A percentile compares a stretch with the other conserved stretches of the same genome.
These are phyloP conservation scores for Acanthurus leucopareius DNA, from an alignment of 2,797 vertebrate genomes.

Conservation along the genomic window DNA sequence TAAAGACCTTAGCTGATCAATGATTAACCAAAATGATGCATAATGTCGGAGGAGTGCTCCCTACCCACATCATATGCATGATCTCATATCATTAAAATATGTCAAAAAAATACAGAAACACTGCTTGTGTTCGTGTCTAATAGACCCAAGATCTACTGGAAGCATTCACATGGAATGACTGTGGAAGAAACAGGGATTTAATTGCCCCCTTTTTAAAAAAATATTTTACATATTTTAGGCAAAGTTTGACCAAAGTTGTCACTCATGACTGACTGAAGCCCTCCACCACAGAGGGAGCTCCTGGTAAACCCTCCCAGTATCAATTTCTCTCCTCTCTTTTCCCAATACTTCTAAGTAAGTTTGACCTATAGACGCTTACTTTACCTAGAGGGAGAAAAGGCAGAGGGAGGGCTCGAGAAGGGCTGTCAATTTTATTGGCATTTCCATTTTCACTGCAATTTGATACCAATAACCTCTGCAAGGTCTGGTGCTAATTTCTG, in stretches of 20 bases:
- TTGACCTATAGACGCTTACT: conserved; percentile 83
- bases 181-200: not conserved
- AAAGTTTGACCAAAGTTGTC: not conserved
- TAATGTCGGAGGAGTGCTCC: not conserved
- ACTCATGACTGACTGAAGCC: not conserved
- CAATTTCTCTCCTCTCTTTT: conserved; percentile 48
- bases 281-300: conserved; percentile 16
- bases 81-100: not conserved
- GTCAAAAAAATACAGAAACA: not conserved
- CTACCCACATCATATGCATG: not conserved
- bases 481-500: conserved; percentile 87
- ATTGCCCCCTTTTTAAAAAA: not conserved
- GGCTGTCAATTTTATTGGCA: conserved; percentile 89
- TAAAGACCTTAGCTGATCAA: conserved; percentile 25
- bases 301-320: conserved; percentile 20
- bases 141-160: not conserved
- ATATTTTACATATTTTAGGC: conserved; percentile 1
- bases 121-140: not conserved
- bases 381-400: conserved; percentile 70
- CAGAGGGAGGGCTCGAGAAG: conserved; percentile 60
- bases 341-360: conserved; percentile 79
- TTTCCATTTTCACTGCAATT: conserved; percentile 92
- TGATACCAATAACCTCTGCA: conserved; percentile 88
- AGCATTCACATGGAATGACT: not conserved
- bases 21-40: conserved; percentile 37